Base-by-base conservation (phyloP, 1,140 invertebrate species). In the Odontomachus brunneus region DNA sequence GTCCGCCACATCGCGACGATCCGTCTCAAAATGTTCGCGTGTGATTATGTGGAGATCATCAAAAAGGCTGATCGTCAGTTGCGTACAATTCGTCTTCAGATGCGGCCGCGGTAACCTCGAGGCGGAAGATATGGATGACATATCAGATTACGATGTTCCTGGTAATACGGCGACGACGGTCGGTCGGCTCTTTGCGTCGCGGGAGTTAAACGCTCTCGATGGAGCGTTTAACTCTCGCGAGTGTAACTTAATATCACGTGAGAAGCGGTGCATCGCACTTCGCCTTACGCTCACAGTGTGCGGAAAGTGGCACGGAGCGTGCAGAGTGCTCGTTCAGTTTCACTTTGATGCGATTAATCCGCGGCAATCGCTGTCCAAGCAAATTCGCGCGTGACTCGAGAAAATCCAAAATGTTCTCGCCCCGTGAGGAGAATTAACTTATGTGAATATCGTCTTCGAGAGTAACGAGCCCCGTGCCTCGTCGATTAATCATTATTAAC, bases 1-100 rank as follows among this genome's bases (percentile, higher is more conserved):
- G 60, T 44, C 19, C 38, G 60, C 72, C 44, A 78, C 33, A 38
- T 72, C 55, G 33, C 51, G 44, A 38, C 59, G 74, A 69, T 83
- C 55, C 53, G 26, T 76, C 14, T 75, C 88, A 92, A 91, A 88
- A 91, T 92, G 90, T 91, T 84, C 51, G 84, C 66, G 49, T 78
- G 62, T 84, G 91, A 92, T 91, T 92, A 92, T 91, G 91, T 92
- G 90, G 91, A 91, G 84, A 74, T 73, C 85, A 84, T 91, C 89
- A 59, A 90, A 88, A 83, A 90, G 84, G 82, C 59, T 89, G 51
- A 66, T 90, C 59, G 75, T 89, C 74, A 83, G 82, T 65, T 91
- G 90, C 65, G 53, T 91, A 17, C 72, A 84, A 53, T 90, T 87
- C 38, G 60, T 90, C 44, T 62, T 87, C 59, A 84, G 76, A 66